Conservation (phyloP, 2,797 vertebrate species). For the Salarias fasciatus region DNA sequence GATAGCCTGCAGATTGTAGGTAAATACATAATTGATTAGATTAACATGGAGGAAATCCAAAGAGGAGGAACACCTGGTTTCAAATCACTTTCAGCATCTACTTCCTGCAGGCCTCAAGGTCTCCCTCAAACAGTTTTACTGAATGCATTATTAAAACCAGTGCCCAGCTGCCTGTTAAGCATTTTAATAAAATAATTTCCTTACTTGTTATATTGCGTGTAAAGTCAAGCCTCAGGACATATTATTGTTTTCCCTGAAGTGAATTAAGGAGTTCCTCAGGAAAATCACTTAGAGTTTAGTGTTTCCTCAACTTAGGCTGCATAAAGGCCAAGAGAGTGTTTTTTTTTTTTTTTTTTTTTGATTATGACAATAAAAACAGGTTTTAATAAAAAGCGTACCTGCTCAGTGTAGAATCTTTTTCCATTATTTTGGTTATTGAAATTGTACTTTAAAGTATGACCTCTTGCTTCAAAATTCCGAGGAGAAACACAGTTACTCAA, state of each 20-base stretch:
- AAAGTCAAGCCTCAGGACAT: not conserved
- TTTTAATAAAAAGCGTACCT: not conserved
- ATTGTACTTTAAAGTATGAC: not conserved
- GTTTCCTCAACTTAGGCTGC: not conserved
- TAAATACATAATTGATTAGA: constrained; percentile 61
- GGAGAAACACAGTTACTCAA: not conserved
- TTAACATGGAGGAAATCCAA: constrained; percentile 52
- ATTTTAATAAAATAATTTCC: constrained; percentile 11
- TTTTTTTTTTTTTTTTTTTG: no score
- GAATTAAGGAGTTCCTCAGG: constrained; percentile 6
- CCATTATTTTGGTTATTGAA: not conserved
- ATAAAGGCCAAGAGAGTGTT: not conserved
- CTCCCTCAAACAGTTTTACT: constrained; percentile 13
- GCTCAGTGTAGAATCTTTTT: not conserved
- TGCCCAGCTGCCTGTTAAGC: not conserved
- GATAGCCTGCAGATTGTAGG: constrained; percentile 35
- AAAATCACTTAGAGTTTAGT: constrained; percentile 4
- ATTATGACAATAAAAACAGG: not conserved
- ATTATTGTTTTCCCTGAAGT: constrained; percentile 1
- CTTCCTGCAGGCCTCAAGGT: constrained; percentile 18
- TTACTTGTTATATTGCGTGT: not conserved
- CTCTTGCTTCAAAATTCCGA: no score
- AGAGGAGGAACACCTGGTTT: constrained; percentile 37
- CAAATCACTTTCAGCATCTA: constrained; percentile 27
- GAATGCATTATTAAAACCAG: constrained; percentile 18